Evolutionary conservation across 2,113 vertebrate genomes (phyloP), one percentile per base, ranked within the genome.

Genomic region (Capreolus pygargus): DNA sequence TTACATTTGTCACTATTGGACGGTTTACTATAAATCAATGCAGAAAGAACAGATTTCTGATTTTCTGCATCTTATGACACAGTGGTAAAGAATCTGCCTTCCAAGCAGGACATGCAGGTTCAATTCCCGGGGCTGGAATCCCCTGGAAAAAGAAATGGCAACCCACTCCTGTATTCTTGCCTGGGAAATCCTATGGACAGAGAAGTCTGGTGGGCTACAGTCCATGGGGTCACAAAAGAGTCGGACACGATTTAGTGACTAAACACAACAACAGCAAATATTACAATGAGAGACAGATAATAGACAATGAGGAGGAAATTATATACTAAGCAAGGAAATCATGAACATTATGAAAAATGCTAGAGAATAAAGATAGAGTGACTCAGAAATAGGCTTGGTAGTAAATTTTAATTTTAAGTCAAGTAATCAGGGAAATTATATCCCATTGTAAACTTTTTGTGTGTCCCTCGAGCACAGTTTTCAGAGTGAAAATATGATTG

Each of bases 111-210:
- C 39, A 76, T 76, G 23, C 70, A 76, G 39, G 3, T 76, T 76
- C 6, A 3, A 43, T 43, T 43, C 23, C 23, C 0, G 0, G 39
- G 23, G 5, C 39, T 25, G 6, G 39, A 27, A 43, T 76, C 3
- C 70, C 23, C 70, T 76, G 39, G 39, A 43, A 43, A 76, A 76
- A 6, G 39, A 15, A 43, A 27, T 27, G 70, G 70, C 70, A 43
- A 27, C 39, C 39, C 70, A 27, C 1, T 43, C 23, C 39, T 14
- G 70, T 76, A 27, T 76, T 76, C 39, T 43, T 76, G 70, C 39
- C 39, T 76, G 23, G 23, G 70, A 76, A 76, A 76, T 76, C 70
- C 39, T 23, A 43, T 43, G 23, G 70, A 43, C 21, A 76, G 23
- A 76, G 70, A 43, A 76, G 23, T 43, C 23, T 76, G 36, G 12